Conservation (phyloP, 1,140 invertebrate genomes). For the Rhagoletis pomonella region DNA sequence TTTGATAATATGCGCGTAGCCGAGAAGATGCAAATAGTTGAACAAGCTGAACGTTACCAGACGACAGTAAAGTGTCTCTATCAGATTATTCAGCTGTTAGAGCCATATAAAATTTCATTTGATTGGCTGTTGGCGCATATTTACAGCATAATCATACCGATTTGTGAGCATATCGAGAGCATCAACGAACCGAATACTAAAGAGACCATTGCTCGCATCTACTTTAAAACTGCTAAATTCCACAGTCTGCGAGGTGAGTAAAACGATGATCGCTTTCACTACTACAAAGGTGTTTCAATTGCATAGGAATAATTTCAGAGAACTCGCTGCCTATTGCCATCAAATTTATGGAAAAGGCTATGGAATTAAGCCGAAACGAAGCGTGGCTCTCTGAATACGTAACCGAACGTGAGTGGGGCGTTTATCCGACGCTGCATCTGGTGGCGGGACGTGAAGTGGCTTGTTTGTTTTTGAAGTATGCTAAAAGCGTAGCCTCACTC, state of each 20-base stretch:
- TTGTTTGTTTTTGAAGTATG: conserved; percentile 62
- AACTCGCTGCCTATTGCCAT: conserved; percentile 47
- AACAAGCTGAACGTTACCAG: conserved; percentile 60
- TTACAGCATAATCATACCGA: conserved; percentile 63
- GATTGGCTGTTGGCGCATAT: conserved; percentile 62
- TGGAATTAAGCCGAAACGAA: conserved; percentile 63
- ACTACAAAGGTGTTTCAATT: no score
- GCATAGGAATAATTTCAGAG: neutral
- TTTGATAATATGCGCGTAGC: conserved; percentile 62
- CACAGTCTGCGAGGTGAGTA: conserved; percentile 56
- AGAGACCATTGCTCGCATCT: conserved; percentile 66
- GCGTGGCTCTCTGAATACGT: conserved; percentile 59
- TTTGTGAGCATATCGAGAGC: conserved; percentile 62
- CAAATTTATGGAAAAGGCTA: conserved; percentile 60
- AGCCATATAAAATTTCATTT: conserved; percentile 63
- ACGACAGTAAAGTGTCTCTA: conserved; percentile 57
- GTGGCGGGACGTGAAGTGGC: conserved; percentile 65
- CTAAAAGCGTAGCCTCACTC: conserved; percentile 60
- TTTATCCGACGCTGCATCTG: conserved; percentile 62
- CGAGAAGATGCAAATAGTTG: conserved; percentile 60
- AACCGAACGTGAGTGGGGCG: conserved; percentile 55
- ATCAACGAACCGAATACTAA: conserved; percentile 61
- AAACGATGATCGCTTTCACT: no score
- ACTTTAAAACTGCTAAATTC: conserved; percentile 62
- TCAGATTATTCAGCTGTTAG: conserved; percentile 62